phyloP scores from a whole-genome alignment of 2,888 invertebrate species.

The Ischnus inquisitorius region DNA sequence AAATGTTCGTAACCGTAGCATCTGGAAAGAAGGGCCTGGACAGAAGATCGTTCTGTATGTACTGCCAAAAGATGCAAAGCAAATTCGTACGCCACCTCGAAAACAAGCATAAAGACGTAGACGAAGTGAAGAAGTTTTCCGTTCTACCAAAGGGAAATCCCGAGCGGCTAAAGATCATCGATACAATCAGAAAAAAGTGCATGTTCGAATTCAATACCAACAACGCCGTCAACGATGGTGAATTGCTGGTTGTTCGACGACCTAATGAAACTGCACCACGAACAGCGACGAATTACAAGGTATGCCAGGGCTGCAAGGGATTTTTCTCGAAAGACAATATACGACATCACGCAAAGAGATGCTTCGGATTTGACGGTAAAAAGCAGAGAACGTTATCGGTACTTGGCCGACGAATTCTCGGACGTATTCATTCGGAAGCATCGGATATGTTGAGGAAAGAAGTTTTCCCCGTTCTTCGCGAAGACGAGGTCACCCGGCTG shows the following conservation, averaged over 20 bases:
- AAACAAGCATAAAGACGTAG: constrained; percentile 49
- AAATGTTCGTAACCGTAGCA: constrained; percentile 34
- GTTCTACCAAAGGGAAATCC: constrained; percentile 28
- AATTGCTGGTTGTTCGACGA: constrained; percentile 65
- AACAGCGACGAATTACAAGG: constrained; percentile 56
- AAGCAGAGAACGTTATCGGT: constrained; percentile 3
- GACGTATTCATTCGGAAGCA: constrained; percentile 63
- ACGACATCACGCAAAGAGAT: constrained; percentile 65
- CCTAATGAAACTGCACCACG: constrained; percentile 32
- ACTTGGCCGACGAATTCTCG: constrained; percentile 51
- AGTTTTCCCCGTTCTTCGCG: constrained; percentile 66
- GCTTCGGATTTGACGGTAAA: constrained; percentile 44
- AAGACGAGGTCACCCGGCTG: constrained; percentile 50
- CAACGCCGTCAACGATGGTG: constrained; percentile 57
- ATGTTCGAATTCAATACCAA: constrained; percentile 63
- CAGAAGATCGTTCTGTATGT: constrained; percentile 55
- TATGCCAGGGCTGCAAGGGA: constrained; percentile 70
- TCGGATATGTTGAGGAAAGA: constrained; percentile 51
- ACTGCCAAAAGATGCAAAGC: constrained; percentile 37
- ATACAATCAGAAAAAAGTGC: constrained; percentile 51
- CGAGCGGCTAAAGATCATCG: constrained; percentile 55
- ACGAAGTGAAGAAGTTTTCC: constrained; percentile 51
- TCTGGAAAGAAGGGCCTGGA: constrained; percentile 15
- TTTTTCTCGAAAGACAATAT: constrained; percentile 65
- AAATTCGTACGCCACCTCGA: constrained; percentile 63